phyloP scores from a whole-genome alignment of 53 echinoderm and acorn worm species.

The Paracentrotus lividus region DNA sequence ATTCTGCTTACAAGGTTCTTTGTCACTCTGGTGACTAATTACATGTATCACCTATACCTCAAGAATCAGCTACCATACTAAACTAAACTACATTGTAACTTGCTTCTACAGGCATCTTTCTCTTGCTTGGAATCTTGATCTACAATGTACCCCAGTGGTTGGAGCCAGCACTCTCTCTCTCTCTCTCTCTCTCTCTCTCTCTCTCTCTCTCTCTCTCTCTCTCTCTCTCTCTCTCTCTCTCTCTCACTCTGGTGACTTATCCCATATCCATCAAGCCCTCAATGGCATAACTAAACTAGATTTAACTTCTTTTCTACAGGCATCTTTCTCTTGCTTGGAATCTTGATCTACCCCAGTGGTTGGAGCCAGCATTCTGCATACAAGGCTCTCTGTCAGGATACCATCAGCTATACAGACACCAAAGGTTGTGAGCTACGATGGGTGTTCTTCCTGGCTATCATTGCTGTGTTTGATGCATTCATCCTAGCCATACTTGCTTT shows the following conservation, averaged over 20 bases:
- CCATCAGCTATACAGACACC: slow-evolving; percentile 68
- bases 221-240: too few species aligned
- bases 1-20: too few species aligned
- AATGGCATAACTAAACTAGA: too few species aligned
- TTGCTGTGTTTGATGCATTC: slow-evolving; percentile 92
- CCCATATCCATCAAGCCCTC: too few species aligned
- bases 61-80: too few species aligned
- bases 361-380: slow-evolving; percentile 74
- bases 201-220: too few species aligned
- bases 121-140: slow-evolving; percentile 87
- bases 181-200: too few species aligned
- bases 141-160: slow-evolving; percentile 89
- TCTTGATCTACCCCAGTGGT: slow-evolving; percentile 86
- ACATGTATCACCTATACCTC: too few species aligned
- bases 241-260: too few species aligned
- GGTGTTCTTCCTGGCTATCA: slow-evolving; percentile 95
- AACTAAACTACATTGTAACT: too few species aligned
- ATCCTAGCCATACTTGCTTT: slow-evolving; percentile 93
- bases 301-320: slow-evolving; percentile 65
- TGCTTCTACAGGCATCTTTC: slow-evolving; percentile 75
- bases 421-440: slow-evolving; percentile 88
- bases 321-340: slow-evolving; percentile 85
- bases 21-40: too few species aligned
- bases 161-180: slow-evolving; percentile 70
- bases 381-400: slow-evolving; percentile 66